Conservation (phyloP, 1,140 invertebrate species). For the Drosophila ohnishii region DNA sequence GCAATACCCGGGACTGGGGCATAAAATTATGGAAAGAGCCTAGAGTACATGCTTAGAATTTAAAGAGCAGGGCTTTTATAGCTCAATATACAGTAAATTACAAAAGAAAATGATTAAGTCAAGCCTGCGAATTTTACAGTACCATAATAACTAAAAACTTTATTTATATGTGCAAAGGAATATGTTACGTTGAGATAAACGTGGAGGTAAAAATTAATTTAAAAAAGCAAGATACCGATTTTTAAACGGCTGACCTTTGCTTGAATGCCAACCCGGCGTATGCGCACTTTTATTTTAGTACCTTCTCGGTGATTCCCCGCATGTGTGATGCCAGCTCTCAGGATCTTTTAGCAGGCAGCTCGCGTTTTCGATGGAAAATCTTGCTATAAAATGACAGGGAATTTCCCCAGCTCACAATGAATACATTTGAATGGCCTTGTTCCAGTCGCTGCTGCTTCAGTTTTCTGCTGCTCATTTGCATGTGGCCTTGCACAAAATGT, state of each 20-base stretch:
- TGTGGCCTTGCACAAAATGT: conserved; percentile 71
- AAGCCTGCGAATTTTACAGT: no score
- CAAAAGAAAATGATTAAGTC: not conserved
- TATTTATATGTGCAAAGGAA: no score
- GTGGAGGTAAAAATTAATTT: conserved; percentile 1
- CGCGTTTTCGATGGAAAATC: conserved; percentile 72
- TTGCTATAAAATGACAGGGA: conserved; percentile 63
- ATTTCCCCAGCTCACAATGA: conserved; percentile 35
- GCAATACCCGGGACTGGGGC: not conserved
- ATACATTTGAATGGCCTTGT: conserved; percentile 47
- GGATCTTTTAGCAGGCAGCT: conserved; percentile 50
- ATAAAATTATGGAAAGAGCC: not conserved
- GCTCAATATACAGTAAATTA: not conserved
- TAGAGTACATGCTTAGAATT: conserved; percentile 14
- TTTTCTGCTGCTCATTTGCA: conserved; percentile 66
- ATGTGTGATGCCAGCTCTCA: conserved; percentile 22
- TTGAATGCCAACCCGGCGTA: conserved; percentile 48
- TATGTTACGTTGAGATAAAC: conserved; percentile 34
- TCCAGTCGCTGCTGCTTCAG: conserved; percentile 23
- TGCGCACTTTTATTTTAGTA: conserved; percentile 51
- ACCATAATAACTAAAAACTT: no score
- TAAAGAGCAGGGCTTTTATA: not conserved
- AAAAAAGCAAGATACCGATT: conserved; percentile 29
- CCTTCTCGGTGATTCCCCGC: conserved; percentile 1
- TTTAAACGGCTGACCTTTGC: conserved; percentile 52